Evolutionary conservation across 2,888 invertebrate species (phyloP), one percentile per base, ranked within the genome.

Genomic region (Megalurothrips usitatus): DNA sequence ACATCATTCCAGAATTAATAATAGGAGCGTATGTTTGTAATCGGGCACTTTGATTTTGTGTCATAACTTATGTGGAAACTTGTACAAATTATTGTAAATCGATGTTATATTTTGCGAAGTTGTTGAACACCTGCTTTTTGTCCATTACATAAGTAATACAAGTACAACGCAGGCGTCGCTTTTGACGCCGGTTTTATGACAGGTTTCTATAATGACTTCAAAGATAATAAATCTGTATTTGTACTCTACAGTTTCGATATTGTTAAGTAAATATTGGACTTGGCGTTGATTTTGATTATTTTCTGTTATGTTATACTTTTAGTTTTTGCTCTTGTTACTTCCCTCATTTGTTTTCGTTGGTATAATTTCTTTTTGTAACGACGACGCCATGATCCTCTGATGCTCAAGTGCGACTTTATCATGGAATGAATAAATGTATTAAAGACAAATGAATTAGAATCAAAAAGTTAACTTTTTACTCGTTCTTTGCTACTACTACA

Each of bases 391-490:
- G 68, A 23, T 26, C 68, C 68, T 26, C 68, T 75, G n/a, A n/a
- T n/a, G 68, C 68, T 75, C 68, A 75, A 75, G 68, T 75, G 68
- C 68, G 68, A 26, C 34, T 75, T 75, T 75, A 75, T 75, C 68
- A 75, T 12, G 68, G 26, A 75, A 75, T 12, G 26, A 75, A 75
- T 68, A 23, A 43, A 68, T 23, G 68, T 68, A 68, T 75, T 75
- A 75, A 75, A 75, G 26, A 58, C 17, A 58, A 17, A 58, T 58
- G 58, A 75, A 75, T 75, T 75, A 75, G 68, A 75, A 75, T 58
- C 0, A 0, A 26, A 11, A 17, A 6, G 58, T 19, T 6, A 6
- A 58, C 6, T 14, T 58, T 14, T n/a, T n/a, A n/a, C n/a, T n/a
- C n/a, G n/a, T n/a, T n/a, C n/a, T n/a, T n/a, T n/a, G n/a, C n/a